These are phyloP conservation scores for Siphamia tubifer DNA, from an alignment of 2,113 vertebrate genomes.

Conservation along the genomic window DNA sequence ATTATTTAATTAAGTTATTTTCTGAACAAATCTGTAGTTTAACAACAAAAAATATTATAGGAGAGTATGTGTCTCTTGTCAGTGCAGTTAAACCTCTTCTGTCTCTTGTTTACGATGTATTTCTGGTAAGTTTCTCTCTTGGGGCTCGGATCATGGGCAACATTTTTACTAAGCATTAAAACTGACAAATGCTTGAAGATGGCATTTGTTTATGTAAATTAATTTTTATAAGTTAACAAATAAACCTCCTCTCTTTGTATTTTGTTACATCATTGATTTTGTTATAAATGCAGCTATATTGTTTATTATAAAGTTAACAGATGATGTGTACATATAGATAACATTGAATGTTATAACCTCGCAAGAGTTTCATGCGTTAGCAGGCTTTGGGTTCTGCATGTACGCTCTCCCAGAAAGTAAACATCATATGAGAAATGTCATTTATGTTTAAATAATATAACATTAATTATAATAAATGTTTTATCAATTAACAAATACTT, in stretches of 20 bases:
- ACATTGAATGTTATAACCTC: conserved; percentile 68
- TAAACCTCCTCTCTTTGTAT: conserved; percentile 59
- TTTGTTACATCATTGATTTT: conserved; percentile 66
- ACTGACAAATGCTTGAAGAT: conserved; percentile 55
- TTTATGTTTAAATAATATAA: conserved; percentile 67
- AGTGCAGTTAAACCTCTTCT: conserved; percentile 15
- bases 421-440: conserved; percentile 45
- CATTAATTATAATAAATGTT: conserved; percentile 72
- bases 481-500: conserved; percentile 44
- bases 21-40: not conserved
- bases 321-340: conserved; percentile 65
- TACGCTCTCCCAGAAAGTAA: conserved; percentile 24
- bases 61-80: not conserved
- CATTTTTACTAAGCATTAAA: conserved; percentile 50
- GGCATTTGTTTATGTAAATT: conserved; percentile 77
- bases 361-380: conserved; percentile 47
- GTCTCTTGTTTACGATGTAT: conserved; percentile 29
- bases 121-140: conserved; percentile 6
- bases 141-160: conserved; percentile 5
- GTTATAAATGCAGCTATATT: conserved; percentile 73
- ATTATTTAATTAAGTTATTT: conserved; percentile 3
- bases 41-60: not conserved
- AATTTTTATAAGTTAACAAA: conserved; percentile 78
- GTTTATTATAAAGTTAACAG: conserved; percentile 56
- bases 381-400: conserved; percentile 71